Conservation (phyloP, 1,140 invertebrate genomes). For the Schlechtendalia chinensis region DNA sequence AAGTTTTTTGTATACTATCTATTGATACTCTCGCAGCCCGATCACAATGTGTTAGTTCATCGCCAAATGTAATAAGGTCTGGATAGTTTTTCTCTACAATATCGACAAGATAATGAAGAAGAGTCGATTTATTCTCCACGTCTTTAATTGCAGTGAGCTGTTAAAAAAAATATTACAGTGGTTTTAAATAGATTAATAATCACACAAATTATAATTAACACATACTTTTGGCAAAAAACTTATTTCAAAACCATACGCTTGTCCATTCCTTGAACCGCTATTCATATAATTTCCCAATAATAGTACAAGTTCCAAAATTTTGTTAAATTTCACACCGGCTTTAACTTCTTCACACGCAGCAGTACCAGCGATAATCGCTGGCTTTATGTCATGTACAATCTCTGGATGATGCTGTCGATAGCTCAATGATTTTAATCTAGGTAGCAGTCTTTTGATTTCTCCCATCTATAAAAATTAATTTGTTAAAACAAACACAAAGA, state of each 20-base stretch:
- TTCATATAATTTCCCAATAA: conserved; percentile 95
- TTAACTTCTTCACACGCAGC: conserved; percentile 94
- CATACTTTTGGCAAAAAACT: conserved; percentile 88
- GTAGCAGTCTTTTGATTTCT: conserved; percentile 81
- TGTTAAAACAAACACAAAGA: too few species aligned
- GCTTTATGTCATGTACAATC: conserved; percentile 86
- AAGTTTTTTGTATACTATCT: conserved; percentile 79
- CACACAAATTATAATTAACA: background rate
- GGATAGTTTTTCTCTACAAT: conserved; percentile 85
- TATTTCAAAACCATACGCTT: conserved; percentile 95
- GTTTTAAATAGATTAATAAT: conserved; percentile 35
- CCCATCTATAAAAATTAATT: conserved; percentile 61
- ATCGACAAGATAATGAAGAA: conserved; percentile 90
- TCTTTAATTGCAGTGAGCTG: conserved; percentile 92
- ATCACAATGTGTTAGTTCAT: conserved; percentile 85
- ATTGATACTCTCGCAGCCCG: conserved; percentile 78
- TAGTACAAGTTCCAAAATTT: conserved; percentile 85
- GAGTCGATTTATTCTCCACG: conserved; percentile 84
- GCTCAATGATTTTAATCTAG: conserved; percentile 83
- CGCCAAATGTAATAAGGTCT: conserved; percentile 76
- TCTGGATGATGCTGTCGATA: conserved; percentile 85
- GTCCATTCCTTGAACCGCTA: conserved; percentile 86
- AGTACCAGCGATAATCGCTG: conserved; percentile 90
- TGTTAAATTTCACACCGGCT: conserved; percentile 75
- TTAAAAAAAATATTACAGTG: background rate